A percentile compares a stretch with the other conserved stretches of the same genome.
These are phyloP conservation scores for Drosophila lutescens DNA, from an alignment of 2,888 invertebrate genomes.

Conservation along the genomic window DNA sequence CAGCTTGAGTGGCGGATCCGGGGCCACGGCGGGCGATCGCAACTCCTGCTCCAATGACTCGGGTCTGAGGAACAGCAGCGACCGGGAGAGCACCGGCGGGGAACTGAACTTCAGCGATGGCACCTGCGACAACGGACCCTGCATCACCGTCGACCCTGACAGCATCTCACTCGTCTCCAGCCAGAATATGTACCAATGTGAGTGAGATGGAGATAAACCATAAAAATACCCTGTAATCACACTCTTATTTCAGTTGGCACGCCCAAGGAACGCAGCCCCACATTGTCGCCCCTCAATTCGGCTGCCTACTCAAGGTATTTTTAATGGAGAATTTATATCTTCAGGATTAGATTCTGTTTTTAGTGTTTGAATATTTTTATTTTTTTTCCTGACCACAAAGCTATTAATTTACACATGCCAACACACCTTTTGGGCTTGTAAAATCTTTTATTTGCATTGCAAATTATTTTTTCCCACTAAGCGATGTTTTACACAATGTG, in stretches of 20 bases:
- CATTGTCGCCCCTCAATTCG: slow-evolving; percentile 91
- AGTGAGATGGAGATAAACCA: slow-evolving; percentile 49
- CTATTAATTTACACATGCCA: no score
- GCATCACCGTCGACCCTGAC: slow-evolving; percentile 84
- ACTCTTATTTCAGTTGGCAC: slow-evolving; percentile 87
- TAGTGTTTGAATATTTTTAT: no score
- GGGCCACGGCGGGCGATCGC: slow-evolving; percentile 87
- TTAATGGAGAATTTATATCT: background rate
- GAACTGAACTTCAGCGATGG: slow-evolving; percentile 91
- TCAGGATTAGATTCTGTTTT: no score
- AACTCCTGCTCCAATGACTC: slow-evolving; percentile 95
- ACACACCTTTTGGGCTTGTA: no score
- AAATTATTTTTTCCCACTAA: slow-evolving; percentile 8
- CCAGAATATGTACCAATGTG: slow-evolving; percentile 85
- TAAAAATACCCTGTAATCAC: background rate
- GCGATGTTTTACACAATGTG: slow-evolving; percentile 4
- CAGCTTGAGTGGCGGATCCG: slow-evolving; percentile 82
- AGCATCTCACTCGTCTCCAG: slow-evolving; percentile 84
- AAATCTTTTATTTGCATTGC: slow-evolving; percentile 19
- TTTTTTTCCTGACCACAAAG: no score
- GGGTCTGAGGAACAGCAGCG: slow-evolving; percentile 91
- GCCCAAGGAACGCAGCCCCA: slow-evolving; percentile 93
- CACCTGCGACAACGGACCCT: slow-evolving; percentile 84
- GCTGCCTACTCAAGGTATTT: slow-evolving; percentile 89
- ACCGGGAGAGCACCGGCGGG: slow-evolving; percentile 91